These are phyloP conservation scores for Atherinomorus stipes DNA, from an alignment of 2,113 vertebrate species.

Conservation along the genomic window DNA sequence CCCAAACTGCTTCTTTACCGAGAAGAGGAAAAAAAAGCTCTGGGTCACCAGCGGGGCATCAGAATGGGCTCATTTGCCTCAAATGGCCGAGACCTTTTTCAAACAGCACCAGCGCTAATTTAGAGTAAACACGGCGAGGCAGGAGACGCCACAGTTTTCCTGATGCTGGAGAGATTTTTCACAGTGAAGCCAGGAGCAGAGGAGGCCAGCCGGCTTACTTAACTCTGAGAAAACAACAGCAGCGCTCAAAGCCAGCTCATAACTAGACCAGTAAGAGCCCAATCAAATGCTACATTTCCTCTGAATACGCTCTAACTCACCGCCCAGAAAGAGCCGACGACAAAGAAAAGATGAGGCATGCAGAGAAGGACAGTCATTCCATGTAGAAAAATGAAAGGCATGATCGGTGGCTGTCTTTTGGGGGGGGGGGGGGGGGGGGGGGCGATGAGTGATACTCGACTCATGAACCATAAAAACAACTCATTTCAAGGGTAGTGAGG, in stretches of 20 bases:
- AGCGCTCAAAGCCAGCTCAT: slow-evolving; percentile 30
- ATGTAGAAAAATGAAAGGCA: slow-evolving; percentile 24
- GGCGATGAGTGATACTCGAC: slow-evolving; percentile 39
- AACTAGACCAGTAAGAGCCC: slow-evolving; percentile 62
- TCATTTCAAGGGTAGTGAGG: slow-evolving; percentile 56
- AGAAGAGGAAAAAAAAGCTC: background rate
- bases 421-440: no score
- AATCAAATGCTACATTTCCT: slow-evolving; percentile 70
- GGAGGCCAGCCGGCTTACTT: slow-evolving; percentile 49
- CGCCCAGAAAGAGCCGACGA: background rate
- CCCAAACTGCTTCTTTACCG: slow-evolving; percentile 33
- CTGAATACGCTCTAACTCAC: slow-evolving; percentile 50
- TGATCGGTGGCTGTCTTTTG: slow-evolving; percentile 12
- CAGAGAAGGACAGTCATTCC: slow-evolving; percentile 12
- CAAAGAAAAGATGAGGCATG: slow-evolving; percentile 5
- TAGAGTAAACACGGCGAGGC: slow-evolving; percentile 50
- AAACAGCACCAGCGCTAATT: slow-evolving; percentile 47
- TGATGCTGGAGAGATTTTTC: slow-evolving; percentile 50
- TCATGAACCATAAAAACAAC: slow-evolving; percentile 62
- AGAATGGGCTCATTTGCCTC: slow-evolving; percentile 37
- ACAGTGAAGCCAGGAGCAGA: slow-evolving; percentile 35
- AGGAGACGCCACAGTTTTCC: slow-evolving; percentile 39
- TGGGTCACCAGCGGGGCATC: slow-evolving; percentile 38
- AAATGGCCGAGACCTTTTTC: slow-evolving; percentile 37
- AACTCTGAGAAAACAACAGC: slow-evolving; percentile 55